These are phyloP conservation scores for Apus apus DNA, from an alignment of 2,113 vertebrate species.

Conservation along the genomic window DNA sequence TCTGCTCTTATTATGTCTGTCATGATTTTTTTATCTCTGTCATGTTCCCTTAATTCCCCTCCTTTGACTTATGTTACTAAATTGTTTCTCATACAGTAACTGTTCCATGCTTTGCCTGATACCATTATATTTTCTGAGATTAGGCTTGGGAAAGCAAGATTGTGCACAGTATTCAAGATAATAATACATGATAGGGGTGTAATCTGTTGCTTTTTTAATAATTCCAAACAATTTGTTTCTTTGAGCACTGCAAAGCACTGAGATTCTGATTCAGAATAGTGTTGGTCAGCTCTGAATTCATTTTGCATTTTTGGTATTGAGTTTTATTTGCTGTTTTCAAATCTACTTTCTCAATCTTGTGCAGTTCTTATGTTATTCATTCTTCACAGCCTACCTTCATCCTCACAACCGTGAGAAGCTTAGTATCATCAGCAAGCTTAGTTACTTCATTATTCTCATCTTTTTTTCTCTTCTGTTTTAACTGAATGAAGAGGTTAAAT, in stretches of 20 bases:
- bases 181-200: neutral
- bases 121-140: neutral
- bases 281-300: neutral
- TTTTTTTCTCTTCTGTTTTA: neutral
- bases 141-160: neutral
- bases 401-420: neutral
- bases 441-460: neutral
- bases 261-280: neutral
- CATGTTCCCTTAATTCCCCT: neutral
- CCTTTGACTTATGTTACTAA: neutral
- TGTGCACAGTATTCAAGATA: neutral
- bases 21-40: neutral
- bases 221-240: neutral
- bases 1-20: neutral
- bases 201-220: neutral
- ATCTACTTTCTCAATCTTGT: neutral
- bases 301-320: neutral
- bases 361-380: neutral
- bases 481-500: neutral
- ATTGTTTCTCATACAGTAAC: neutral
- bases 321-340: neutral
- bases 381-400: neutral
- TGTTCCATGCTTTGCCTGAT: neutral
- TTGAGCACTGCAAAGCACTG: neutral
- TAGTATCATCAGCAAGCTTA: neutral